Base-by-base conservation (phyloP, 1,140 invertebrate species). In the Cyclargus thomasi region DNA sequence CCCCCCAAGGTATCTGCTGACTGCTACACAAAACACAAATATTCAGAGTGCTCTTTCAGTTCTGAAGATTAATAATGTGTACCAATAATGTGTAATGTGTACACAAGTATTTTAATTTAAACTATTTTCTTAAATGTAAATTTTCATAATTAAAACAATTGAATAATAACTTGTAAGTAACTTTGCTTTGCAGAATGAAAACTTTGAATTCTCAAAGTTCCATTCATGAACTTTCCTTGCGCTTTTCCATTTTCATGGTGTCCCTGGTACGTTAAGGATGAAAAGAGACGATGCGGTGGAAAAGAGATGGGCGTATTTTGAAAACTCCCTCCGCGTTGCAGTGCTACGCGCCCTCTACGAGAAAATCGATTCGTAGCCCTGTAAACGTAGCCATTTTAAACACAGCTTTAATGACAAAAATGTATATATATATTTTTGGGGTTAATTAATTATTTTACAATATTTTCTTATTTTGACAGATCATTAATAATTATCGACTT, bases 311-410 rank as follows among this genome's bases (percentile, higher is more conserved):
- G 21, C 20, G 62, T 67, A 59, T 36, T 4, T 65, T 64, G 66
- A 62, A 65, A 65, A 39, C 65, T 35, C 64, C 64, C 71, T 74
- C 74, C 75, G 72, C 73, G 39, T 47, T 2, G 71, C 67, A 71
- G 65, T 53, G 75, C 76, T 82, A 81, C 80, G 76, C 20, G 53
- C 66, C 69, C 63, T 72, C 72, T 77, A 78, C 77, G 70, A 55
- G 11, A 18, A n/a, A 76, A 81, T 81, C 67, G 79, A 81, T 79
- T 78, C 63, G 70, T 70, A 74, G 74, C 63, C 29, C 0, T 6
- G 10, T 22, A 5, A 16, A 10, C 39, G 39, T 11, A 47, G 39
- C 39, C 3, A 14, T 14, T 0, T 1, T 16, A 47, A 14, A 1
- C 14, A 8, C 2, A 47, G 39, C 39, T 47, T 47, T 47, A 47